A percentile compares a stretch with the other conserved stretches of the same genome.
These are phyloP conservation scores for Dinomys branickii DNA, from an alignment of 2,113 vertebrate genomes.

Conservation along the genomic window DNA sequence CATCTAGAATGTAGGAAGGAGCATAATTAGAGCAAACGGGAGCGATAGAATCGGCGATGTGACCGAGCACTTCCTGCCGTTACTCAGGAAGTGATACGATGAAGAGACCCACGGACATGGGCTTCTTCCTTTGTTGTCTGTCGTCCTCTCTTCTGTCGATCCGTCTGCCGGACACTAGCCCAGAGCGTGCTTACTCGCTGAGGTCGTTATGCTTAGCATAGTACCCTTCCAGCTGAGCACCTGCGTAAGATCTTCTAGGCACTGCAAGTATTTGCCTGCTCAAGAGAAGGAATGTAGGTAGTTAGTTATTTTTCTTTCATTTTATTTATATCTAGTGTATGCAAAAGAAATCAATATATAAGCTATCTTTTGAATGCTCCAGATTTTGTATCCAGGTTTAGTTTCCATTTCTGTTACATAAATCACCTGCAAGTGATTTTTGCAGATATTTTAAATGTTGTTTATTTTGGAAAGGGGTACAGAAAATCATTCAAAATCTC, in stretches of 20 bases:
- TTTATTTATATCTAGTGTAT: not conserved
- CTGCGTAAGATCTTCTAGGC: not conserved
- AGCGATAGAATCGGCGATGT: not conserved
- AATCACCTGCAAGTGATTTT: not conserved
- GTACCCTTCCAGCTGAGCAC: not conserved
- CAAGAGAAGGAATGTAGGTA: not conserved
- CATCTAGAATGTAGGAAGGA: not conserved
- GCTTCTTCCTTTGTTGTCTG: not conserved
- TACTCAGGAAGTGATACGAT: not conserved
- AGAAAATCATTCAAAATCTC: not conserved
- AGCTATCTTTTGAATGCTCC: not conserved
- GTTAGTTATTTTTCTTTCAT: not conserved
- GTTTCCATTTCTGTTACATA: conserved; percentile 39
- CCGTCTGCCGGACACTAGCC: not conserved
- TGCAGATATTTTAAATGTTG: not conserved
- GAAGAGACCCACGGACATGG: not conserved
- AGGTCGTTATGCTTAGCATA: not conserved
- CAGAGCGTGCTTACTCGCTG: not conserved
- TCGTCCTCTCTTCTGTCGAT: not conserved
- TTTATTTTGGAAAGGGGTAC: not conserved
- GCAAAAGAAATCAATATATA: conserved; percentile 1
- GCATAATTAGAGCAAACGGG: not conserved
- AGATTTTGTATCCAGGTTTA: conserved; percentile 13
- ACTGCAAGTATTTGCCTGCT: not conserved
- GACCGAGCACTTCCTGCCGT: not conserved